phyloP scores from a whole-genome alignment of 2,113 vertebrate genomes.

The Casuarius casuarius region DNA sequence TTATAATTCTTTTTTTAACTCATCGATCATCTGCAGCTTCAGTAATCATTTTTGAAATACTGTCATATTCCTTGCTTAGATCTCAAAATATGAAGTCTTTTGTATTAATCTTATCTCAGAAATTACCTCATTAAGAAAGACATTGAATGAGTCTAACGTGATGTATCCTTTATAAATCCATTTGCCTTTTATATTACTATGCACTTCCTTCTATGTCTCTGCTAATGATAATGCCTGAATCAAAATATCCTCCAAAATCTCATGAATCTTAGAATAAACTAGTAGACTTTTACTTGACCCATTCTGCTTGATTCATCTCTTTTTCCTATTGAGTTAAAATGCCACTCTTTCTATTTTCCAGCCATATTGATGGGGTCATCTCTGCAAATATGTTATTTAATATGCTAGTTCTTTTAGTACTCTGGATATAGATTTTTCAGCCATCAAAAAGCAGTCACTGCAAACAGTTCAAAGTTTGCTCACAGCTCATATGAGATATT shows the following conservation, averaged over 20 bases:
- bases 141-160: background rate
- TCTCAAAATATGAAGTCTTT: background rate
- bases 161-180: background rate
- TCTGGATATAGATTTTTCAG: background rate
- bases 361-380: background rate
- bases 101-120: background rate
- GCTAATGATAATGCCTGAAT: background rate
- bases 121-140: background rate
- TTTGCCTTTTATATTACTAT: background rate
- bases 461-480: background rate
- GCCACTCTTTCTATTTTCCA: background rate
- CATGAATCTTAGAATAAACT: background rate
- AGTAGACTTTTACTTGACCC: background rate
- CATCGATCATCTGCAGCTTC: background rate
- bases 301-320: accelerated
- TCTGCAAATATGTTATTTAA: background rate
- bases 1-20: background rate
- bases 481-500: background rate
- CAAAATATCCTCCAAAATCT: background rate
- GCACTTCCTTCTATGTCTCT: background rate
- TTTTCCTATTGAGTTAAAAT: background rate
- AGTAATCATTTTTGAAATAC: background rate
- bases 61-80: background rate
- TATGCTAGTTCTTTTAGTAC: background rate
- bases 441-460: background rate